phyloP scores from a whole-genome alignment of 2,113 vertebrate genomes.

The Protobothrops flavoviridis region DNA sequence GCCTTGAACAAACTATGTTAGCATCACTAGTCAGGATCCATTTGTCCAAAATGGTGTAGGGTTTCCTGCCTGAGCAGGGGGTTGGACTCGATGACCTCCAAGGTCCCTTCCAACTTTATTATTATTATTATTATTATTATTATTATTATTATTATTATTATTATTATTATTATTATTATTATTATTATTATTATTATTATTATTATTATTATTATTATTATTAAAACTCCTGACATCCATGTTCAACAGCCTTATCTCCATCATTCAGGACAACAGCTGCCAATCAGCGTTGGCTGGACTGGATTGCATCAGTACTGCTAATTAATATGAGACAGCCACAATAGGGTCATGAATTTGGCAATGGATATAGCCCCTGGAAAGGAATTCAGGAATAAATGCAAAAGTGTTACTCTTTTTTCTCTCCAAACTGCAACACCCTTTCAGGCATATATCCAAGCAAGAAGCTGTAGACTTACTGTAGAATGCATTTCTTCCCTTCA shows the following conservation, averaged over 20 bases:
- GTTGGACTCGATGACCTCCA: no score
- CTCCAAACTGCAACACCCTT: not conserved
- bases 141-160: no score
- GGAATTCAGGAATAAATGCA: constrained; percentile 4
- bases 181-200: no score
- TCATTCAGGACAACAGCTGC: not conserved
- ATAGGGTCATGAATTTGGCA: not conserved
- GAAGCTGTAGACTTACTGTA: constrained; percentile 21
- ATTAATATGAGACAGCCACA: constrained; percentile 2
- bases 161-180: no score
- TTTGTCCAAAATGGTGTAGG: not conserved
- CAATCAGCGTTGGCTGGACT: not conserved
- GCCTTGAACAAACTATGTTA: not conserved
- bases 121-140: no score
- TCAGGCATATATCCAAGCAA: not conserved
- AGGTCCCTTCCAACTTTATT: no score
- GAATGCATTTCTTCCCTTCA: not conserved
- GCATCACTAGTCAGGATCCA: not conserved
- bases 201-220: not conserved
- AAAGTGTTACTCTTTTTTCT: not conserved
- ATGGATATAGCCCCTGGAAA: accelerated
- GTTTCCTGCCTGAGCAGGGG: no score
- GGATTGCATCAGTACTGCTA: not conserved
- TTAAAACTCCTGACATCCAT: not conserved
- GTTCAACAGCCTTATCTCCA: not conserved